Conservation (phyloP, 2,888 invertebrate genomes). For the Malthinus seriepunctatus region DNA sequence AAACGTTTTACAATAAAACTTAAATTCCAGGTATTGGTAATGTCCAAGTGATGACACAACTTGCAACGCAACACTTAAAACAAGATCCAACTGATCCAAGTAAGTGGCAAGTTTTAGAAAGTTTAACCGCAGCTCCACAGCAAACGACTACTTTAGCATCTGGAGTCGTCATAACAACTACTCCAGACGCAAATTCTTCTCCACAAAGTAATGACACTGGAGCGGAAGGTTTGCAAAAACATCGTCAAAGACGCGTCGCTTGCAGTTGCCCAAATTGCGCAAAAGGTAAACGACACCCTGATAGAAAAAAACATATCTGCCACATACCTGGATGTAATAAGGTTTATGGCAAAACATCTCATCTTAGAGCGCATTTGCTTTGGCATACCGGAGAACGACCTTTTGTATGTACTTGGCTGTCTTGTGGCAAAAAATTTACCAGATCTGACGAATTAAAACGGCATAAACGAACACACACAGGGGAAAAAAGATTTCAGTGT, state of each 20-base stretch:
- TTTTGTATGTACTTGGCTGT: conserved; percentile 93
- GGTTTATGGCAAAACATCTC: conserved; percentile 90
- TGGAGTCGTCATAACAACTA: conserved; percentile 44
- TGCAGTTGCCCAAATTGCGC: conserved; percentile 98
- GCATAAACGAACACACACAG: conserved; percentile 89
- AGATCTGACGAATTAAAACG: conserved; percentile 74
- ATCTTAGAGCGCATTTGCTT: conserved; percentile 80
- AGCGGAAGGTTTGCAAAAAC: conserved; percentile 58
- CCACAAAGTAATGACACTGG: conserved; percentile 14
- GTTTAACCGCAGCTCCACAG: conserved; percentile 48
- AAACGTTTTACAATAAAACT: no score
- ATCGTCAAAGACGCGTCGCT: conserved; percentile 82
- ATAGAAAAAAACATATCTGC: conserved; percentile 91
- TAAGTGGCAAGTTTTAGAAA: conserved; percentile 80
- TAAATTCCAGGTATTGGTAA: conserved; percentile 77
- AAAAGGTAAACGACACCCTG: conserved; percentile 73
- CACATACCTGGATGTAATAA: conserved; percentile 92
- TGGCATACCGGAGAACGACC: conserved; percentile 97
- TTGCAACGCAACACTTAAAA: conserved; percentile 65
- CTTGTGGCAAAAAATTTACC: conserved; percentile 86
- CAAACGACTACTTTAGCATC: conserved; percentile 39
- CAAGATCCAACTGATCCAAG: conserved; percentile 82
- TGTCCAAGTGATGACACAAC: conserved; percentile 75
- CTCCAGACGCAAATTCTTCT: conserved; percentile 32
- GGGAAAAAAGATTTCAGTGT: conserved; percentile 90